phyloP scores from a whole-genome alignment of 2,113 vertebrate species.

The Saiga tatarica region DNA sequence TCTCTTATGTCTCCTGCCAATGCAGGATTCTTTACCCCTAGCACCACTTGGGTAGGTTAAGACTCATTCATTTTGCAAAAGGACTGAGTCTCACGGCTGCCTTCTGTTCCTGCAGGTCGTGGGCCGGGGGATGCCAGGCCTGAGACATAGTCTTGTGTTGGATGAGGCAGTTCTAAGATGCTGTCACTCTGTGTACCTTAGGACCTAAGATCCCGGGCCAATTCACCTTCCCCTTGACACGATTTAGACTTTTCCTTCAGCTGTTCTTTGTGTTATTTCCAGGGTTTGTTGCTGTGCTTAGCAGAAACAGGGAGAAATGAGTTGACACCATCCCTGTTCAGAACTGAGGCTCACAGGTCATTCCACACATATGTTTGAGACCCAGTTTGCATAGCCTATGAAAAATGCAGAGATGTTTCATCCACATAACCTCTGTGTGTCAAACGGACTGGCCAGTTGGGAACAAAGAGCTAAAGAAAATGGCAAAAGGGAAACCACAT shows the following conservation, averaged over 20 bases:
- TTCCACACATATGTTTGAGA: neutral
- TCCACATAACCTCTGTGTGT: neutral
- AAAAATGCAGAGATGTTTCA: neutral
- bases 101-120: neutral
- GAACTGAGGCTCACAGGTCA: neutral
- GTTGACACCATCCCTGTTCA: neutral
- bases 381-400: neutral
- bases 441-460: neutral
- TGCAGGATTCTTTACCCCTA: neutral
- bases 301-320: neutral
- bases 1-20: neutral
- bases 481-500: slow-evolving; percentile 4
- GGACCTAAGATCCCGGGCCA: neutral
- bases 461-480: slow-evolving; percentile 33
- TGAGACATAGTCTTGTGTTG: neutral
- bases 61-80: neutral
- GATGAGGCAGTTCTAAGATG: neutral
- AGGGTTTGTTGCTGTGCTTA: neutral
- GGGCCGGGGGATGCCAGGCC: neutral
- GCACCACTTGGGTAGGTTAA: neutral
- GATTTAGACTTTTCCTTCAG: neutral
- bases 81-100: neutral
- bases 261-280: neutral
- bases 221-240: neutral
- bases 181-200: neutral